These are phyloP conservation scores for Nasonia giraulti DNA, from an alignment of 1,140 invertebrate species.

Conservation along the genomic window DNA sequence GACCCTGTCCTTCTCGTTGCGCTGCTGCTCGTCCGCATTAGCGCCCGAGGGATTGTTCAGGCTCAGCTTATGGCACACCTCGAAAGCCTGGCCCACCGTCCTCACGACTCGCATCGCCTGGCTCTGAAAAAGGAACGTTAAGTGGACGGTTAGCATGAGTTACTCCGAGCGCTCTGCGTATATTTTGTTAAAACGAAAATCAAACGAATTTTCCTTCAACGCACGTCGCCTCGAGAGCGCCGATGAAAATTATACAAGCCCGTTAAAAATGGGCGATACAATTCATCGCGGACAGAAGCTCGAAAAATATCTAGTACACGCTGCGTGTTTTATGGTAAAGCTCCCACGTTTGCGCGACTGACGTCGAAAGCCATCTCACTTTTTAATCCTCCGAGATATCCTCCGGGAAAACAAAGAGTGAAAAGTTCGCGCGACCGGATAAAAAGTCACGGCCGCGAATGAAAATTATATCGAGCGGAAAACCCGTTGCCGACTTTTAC, in stretches of 20 bases:
- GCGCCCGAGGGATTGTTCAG: slow-evolving; percentile 71
- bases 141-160: no score
- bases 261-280: neutral
- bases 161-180: no score
- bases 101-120: slow-evolving; percentile 98
- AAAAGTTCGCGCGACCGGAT: neutral
- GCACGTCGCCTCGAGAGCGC: no score
- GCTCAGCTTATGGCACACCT: slow-evolving; percentile 97
- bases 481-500: slow-evolving; percentile 32
- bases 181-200: no score
- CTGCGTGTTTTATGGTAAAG: neutral
- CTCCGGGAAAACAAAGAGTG: slow-evolving; percentile 11
- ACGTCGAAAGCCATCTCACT: neutral
- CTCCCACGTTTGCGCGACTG: neutral
- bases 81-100: slow-evolving; percentile 98
- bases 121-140: slow-evolving; percentile 80
- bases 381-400: slow-evolving; percentile 7
- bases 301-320: neutral
- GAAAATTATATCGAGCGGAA: slow-evolving; percentile 50
- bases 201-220: no score
- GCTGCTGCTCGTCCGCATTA: slow-evolving; percentile 58
- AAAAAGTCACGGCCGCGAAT: slow-evolving; percentile 31
- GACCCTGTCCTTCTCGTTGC: slow-evolving; percentile 61
- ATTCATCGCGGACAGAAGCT: no score
- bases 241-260: neutral